Percentiles rank a stretch among this genome's conserved stretches.
Evolutionary conservation across 2,797 vertebrate species (phyloP).

Genomic region (Paguma larvata): DNA sequence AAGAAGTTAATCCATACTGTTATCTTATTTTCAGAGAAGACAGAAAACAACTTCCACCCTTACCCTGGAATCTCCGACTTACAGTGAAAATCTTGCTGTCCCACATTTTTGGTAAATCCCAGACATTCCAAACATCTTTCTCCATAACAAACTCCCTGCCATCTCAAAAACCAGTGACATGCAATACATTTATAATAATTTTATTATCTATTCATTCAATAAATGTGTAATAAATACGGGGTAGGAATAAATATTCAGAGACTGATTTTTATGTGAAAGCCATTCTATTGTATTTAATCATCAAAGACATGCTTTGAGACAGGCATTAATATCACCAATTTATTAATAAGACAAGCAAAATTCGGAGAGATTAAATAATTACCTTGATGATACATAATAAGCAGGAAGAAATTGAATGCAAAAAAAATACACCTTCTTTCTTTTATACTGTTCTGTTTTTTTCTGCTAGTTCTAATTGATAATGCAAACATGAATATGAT

Average conservation of each 20-base stretch:
- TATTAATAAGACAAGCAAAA: not conserved
- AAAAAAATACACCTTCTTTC: not conserved
- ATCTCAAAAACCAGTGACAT: not conserved
- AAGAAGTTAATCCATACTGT: not conserved
- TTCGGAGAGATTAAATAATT: not conserved
- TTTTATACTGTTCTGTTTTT: not conserved
- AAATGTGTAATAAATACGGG: not conserved
- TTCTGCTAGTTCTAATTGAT: not conserved
- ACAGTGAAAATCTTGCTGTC: not conserved
- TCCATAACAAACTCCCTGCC: not conserved
- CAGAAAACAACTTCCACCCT: not conserved
- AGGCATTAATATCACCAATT: not conserved
- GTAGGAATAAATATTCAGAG: not conserved
- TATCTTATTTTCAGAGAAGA: not conserved
- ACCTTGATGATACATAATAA: not conserved
- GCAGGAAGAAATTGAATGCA: not conserved
- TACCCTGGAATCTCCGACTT: not conserved
- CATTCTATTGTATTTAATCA: constrained; percentile 25
- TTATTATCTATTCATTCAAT: not conserved
- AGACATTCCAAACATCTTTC: not conserved
- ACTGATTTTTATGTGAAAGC: not conserved
- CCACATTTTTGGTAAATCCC: not conserved
- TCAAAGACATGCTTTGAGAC: not conserved
- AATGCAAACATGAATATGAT: not conserved
- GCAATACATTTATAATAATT: not conserved